Percentiles rank a stretch among this genome's conserved stretches.
phyloP scores from a whole-genome alignment of 1,140 invertebrate genomes.

The Coelopa frigida region DNA sequence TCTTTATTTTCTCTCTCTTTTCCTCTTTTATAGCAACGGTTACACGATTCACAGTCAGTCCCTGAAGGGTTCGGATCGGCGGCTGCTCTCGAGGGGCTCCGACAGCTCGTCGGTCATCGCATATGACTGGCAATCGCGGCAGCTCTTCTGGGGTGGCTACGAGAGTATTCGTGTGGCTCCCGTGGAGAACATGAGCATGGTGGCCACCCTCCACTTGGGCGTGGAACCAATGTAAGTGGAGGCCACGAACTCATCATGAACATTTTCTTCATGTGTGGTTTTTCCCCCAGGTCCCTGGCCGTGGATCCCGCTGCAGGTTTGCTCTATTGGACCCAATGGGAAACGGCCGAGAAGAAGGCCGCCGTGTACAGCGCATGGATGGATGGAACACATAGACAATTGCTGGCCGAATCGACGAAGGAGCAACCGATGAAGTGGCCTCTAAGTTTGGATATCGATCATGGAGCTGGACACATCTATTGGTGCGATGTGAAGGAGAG shows the following conservation, averaged over 20 bases:
- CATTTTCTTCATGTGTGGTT: constrained; percentile 1
- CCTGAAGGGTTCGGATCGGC: constrained; percentile 65
- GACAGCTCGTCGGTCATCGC: constrained; percentile 47
- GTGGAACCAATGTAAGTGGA: constrained; percentile 16
- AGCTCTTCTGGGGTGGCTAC: constrained; percentile 71
- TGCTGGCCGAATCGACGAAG: constrained; percentile 47
- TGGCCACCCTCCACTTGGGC: constrained; percentile 20
- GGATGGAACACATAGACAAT: constrained; percentile 63
- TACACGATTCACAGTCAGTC: constrained; percentile 66
- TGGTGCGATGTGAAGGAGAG: constrained; percentile 60
- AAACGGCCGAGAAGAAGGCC: constrained; percentile 46
- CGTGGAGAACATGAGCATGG: constrained; percentile 24
- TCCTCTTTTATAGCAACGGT: constrained; percentile 15
- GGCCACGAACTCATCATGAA: neutral
- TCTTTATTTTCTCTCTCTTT: constrained; percentile 3
- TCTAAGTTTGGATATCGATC: constrained; percentile 79
- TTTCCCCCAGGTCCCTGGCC: constrained; percentile 27
- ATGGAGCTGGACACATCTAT: constrained; percentile 59
- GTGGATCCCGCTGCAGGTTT: constrained; percentile 40
- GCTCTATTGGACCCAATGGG: constrained; percentile 80
- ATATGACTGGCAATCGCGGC: constrained; percentile 70
- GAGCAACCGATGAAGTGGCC: constrained; percentile 63
- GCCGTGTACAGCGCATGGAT: constrained; percentile 64
- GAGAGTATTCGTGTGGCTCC: constrained; percentile 32
- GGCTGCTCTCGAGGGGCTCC: constrained; percentile 47